Conservation (phyloP, 2,797 vertebrate species). For the Heliangelus exortis region DNA sequence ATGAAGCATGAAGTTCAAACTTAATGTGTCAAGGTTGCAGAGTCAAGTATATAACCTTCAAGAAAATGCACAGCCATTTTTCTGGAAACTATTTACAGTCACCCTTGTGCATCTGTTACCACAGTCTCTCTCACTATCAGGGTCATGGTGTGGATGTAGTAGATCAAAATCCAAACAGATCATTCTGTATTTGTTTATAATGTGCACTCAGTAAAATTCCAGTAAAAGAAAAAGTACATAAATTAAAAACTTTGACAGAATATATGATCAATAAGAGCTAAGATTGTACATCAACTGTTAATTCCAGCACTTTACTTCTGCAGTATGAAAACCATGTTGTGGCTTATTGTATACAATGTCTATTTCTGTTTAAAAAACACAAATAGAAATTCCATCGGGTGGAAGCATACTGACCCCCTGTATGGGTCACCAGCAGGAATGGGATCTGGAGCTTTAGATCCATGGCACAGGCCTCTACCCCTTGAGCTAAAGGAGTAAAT, state of each 20-base stretch:
- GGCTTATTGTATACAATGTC: slow-evolving; percentile 61
- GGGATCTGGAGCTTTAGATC: slow-evolving; percentile 73
- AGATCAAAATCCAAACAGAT: not conserved
- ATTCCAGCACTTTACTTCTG: not conserved
- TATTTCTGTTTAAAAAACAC: slow-evolving; percentile 64
- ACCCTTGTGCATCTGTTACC: not conserved
- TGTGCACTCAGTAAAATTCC: not conserved
- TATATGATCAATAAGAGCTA: not conserved
- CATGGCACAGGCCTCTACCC: slow-evolving; percentile 71
- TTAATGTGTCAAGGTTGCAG: not conserved
- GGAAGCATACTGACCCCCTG: slow-evolving; percentile 75
- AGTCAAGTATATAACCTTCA: not conserved
- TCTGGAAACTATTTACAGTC: not conserved
- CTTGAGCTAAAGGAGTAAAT: slow-evolving; percentile 76
- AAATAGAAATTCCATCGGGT: slow-evolving; percentile 74
- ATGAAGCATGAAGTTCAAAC: not conserved
- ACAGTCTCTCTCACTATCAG: not conserved
- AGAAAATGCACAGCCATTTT: not conserved
- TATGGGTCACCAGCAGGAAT: slow-evolving; percentile 71
- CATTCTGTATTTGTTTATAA: not conserved
- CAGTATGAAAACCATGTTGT: slow-evolving; percentile 29
- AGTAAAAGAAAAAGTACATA: not conserved
- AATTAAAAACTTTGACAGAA: not conserved
- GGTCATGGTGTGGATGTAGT: not conserved
- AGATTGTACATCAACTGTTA: slow-evolving; percentile 6